Base-by-base conservation (phyloP, 2,797 vertebrate species). In the Pseudopleuronectes americanus region DNA sequence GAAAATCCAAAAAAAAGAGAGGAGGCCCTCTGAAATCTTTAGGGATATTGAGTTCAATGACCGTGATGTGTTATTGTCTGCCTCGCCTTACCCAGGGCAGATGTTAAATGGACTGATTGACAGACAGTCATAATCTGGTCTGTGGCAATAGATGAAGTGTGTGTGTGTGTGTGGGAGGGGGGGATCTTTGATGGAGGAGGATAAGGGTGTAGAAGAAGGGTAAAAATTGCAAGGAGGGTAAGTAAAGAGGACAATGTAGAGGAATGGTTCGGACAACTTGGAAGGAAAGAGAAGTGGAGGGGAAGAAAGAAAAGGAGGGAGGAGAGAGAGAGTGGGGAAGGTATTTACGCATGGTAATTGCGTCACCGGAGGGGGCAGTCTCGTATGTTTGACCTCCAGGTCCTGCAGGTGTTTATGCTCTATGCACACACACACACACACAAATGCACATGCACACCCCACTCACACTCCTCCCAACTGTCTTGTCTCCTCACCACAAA, bases 21-120 rank as follows among this genome's bases (percentile, higher is more conserved):
- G 55, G 16, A 74, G 73, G 71, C 78, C 74, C 79, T 83, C 71
- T 55, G 58, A 90, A 93, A 93, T 93, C 93, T 95, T 92, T 77
- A 77, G 92, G 90, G 92, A 93, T 92, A 87, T 92, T 91, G 71
- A 91, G 92, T 76, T 90, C 91, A 91, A 77, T 92, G 91, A 90
- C 92, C 85, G 86, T 92, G 88, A 92, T 88, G 88, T 90, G 87
- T 88, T 92, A 90, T 87, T 90, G 90, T 92, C 84, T 89, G 87
- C 86, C 68, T 87, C 64, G 68, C 64, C 85, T 80, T 87, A 87
- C 90, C 85, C 81, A 64, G 84, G 84, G 84, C 84, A 84, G 77
- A 87, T 88, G 86, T 87, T 92, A 86, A 90, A 89, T 92, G 90
- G 88, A 89, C 85, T 88, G 91, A 93, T 90, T 91, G 91, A 91